Percentiles rank a stretch among this genome's conserved stretches.
phyloP scores from a whole-genome alignment of 2,888 invertebrate genomes.

The Tachina grossa region DNA sequence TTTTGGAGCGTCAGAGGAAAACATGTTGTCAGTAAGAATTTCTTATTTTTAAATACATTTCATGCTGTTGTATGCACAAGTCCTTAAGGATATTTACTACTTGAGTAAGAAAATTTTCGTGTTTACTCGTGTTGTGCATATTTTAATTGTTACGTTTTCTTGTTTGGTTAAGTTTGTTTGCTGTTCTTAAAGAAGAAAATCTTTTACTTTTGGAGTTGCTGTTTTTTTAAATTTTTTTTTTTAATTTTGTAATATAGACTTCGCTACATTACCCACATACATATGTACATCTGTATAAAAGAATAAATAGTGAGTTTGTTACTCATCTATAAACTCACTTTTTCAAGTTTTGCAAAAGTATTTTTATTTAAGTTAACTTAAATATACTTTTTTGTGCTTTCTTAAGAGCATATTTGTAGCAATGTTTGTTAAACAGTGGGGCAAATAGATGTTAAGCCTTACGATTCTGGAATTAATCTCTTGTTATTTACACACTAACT shows the following conservation, averaged over 20 bases:
- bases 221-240: background rate
- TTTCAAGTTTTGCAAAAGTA: constrained; percentile 62
- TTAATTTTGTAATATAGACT: constrained; percentile 31
- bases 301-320: constrained; percentile 7
- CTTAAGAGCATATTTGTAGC: background rate
- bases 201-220: constrained; percentile 46
- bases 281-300: background rate
- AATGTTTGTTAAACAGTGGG: background rate
- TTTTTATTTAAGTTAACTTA: constrained; percentile 66
- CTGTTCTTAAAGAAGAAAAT: constrained; percentile 61
- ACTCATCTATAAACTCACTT: background rate
- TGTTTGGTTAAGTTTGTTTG: constrained; percentile 73
- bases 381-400: background rate
- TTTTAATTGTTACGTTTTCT: constrained; percentile 81
- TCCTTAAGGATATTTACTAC: constrained; percentile 81
- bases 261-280: background rate
- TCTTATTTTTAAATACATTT: constrained; percentile 80
- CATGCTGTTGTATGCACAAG: constrained; percentile 72
- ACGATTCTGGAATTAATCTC: too few relatives aligned
- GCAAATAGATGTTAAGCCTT: background rate
- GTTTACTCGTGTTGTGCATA: constrained; percentile 82
- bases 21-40: constrained; percentile 30
- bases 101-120: constrained; percentile 77
- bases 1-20: background rate
- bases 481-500: too few relatives aligned